Base-by-base conservation (phyloP, 2,888 invertebrate genomes). In the Boloria euphrosyne region DNA sequence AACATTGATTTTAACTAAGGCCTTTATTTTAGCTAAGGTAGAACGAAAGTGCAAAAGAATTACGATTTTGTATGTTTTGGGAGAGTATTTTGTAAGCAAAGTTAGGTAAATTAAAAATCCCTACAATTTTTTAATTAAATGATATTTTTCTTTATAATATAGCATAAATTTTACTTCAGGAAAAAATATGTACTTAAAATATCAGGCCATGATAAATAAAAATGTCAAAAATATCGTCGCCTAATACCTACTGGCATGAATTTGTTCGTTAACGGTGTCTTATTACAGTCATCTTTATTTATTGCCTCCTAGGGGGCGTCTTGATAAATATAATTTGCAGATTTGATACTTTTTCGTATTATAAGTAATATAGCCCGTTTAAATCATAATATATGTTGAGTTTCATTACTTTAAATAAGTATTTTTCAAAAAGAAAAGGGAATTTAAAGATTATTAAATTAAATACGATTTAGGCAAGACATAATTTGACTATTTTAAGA, bases 211-310 rank as follows among this genome's bases (percentile, higher is more conserved):
- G 13, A 13, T 53, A 31, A 31, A 50, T 38, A 38, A 18, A 54
- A 55, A 59, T 59, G 17, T 27, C 13, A 47, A 59, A 59, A 49
- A 59, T 17, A 49, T 59, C 47, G 13, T 18, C 47, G 49, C 31
- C 47, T 59, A 49, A 59, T 27, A 49, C n/a, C n/a, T n/a, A n/a
- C 31, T 47, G 49, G 27, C 46, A 16, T 22, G 46, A 57, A 57
- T 57, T 57, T 46, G 57, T 57, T 63, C 63, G 64, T 55, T 62
- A 66, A 51, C 59, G 59, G 54, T 46, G 46, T 68, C 59, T 50
- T 59, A 60, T 68, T 62, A 62, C 68, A 43, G 66, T 58, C 62
- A 62, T 54, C 62, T 47, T 66, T 59, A 66, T 65, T 68, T 66
- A 68, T 66, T 51, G 38, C 54, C 18, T 59, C 44, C 54, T 55